These are phyloP conservation scores for Catagonus wagneri DNA, from an alignment of 2,113 vertebrate genomes.

Conservation along the genomic window DNA sequence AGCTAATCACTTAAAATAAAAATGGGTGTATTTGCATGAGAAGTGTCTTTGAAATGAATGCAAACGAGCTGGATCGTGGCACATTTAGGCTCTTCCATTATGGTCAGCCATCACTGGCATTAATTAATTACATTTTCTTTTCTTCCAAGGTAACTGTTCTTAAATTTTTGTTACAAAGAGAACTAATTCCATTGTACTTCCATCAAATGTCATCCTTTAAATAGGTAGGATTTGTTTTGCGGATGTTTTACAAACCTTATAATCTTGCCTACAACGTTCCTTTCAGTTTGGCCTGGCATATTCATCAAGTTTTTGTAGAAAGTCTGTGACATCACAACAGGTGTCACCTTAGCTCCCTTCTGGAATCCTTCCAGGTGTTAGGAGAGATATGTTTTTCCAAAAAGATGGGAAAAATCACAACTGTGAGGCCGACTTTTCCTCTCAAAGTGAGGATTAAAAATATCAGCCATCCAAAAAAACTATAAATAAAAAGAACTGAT, in stretches of 20 bases:
- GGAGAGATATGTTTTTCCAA: constrained; percentile 47
- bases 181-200: constrained; percentile 57
- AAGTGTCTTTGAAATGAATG: constrained; percentile 27
- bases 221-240: constrained; percentile 43
- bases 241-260: constrained; percentile 45
- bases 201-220: constrained; percentile 61
- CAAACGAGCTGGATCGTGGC: background rate
- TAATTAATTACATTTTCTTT: constrained; percentile 58
- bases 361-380: background rate
- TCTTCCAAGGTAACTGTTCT: constrained; percentile 55
- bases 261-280: constrained; percentile 1
- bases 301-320: background rate
- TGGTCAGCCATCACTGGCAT: background rate
- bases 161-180: constrained; percentile 54
- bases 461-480: constrained; percentile 27
- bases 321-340: background rate
- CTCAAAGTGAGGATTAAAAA: constrained; percentile 37
- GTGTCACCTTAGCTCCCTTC: background rate
- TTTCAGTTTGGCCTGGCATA: background rate
- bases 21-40: constrained; percentile 6
- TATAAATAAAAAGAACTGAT: constrained; percentile 38
- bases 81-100: constrained; percentile 10
- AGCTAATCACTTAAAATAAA: constrained; percentile 25
- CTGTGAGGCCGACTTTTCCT: constrained; percentile 23
- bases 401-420: constrained; percentile 27